Base-by-base conservation (phyloP, 2,888 invertebrate genomes). In the Phlogophora meticulosa region DNA sequence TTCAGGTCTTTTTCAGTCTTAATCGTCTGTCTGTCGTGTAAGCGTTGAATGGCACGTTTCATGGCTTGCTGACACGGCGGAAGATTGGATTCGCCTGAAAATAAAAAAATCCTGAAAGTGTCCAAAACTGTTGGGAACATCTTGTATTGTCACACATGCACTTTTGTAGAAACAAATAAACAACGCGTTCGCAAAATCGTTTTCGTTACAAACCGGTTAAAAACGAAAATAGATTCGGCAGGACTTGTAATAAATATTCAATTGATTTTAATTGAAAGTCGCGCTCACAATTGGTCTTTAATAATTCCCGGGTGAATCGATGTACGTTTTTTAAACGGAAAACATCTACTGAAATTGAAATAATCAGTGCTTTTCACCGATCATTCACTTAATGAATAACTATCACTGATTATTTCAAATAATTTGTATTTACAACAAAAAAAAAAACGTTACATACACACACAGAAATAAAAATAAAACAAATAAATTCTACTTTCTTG, bases 51-150 rank as follows among this genome's bases (percentile, higher is more conserved):
- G 63, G 94, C 87, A 49, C 82, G 84, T 46, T 83, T 84, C 65
- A 93, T 81, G 15, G 90, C 87, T 10, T 67, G 81, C 45, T 81
- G 82, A 22, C 85, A 87, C 59, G 53, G 28, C 60, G 32, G 73
- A 65, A 57, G 36, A 42, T 36, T 53, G 58, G 76, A 72, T 61
- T 70, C 79, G 69, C 85, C 94, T 94, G 94, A 40, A 93, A 93
- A 91, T 79, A 87, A 88, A 93, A 90, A 91, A 92, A 80, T 83
- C 93, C 92, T 94, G 87, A 94, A 94, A 94, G 93, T 94, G 95
- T 92, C 95, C 94, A 92, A 92, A 89, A 91, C 90, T 91, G 88
- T 83, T 77, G 82, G 80, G 75, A 81, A 77, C 82, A 81, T 67
- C 52, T 66, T 53, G 76, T 67, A 55, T 49, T 52, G 28, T 65